These are phyloP conservation scores for Caracal caracal DNA, from an alignment of 2,113 vertebrate species.

Conservation along the genomic window DNA sequence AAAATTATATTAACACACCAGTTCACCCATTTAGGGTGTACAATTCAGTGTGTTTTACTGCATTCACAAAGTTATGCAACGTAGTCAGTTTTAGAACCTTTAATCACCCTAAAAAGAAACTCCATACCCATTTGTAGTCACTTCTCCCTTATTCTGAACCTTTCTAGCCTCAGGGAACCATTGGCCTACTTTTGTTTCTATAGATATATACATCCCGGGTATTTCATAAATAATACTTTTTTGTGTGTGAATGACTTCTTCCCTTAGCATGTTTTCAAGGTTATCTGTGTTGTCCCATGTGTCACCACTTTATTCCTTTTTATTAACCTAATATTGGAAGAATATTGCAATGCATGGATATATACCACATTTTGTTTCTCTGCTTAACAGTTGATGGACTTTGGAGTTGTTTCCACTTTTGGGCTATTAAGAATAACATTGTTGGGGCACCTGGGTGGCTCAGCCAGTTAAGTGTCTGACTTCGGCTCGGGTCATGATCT, in stretches of 20 bases:
- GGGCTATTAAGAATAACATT: background rate
- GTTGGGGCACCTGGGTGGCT: background rate
- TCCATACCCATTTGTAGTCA: background rate
- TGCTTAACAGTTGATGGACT: background rate
- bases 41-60: conserved; percentile 5
- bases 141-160: background rate
- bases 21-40: background rate
- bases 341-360: background rate
- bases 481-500: too few species aligned
- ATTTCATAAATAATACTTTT: background rate
- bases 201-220: background rate
- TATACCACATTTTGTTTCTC: conserved; percentile 6
- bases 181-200: conserved; percentile 31
- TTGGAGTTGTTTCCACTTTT: conserved; percentile 24
- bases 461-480: too few species aligned
- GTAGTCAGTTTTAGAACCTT: conserved; percentile 49
- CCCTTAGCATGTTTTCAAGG: background rate
- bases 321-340: conserved; percentile 10
- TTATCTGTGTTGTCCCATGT: background rate
- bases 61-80: conserved; percentile 27
- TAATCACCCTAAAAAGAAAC: conserved; percentile 42
- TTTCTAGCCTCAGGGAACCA: conserved; percentile 6
- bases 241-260: background rate
- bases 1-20: background rate
- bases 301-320: conserved; percentile 32